These are phyloP conservation scores for Cephalopholis sonnerati DNA, from an alignment of 2,113 vertebrate genomes.

Conservation along the genomic window DNA sequence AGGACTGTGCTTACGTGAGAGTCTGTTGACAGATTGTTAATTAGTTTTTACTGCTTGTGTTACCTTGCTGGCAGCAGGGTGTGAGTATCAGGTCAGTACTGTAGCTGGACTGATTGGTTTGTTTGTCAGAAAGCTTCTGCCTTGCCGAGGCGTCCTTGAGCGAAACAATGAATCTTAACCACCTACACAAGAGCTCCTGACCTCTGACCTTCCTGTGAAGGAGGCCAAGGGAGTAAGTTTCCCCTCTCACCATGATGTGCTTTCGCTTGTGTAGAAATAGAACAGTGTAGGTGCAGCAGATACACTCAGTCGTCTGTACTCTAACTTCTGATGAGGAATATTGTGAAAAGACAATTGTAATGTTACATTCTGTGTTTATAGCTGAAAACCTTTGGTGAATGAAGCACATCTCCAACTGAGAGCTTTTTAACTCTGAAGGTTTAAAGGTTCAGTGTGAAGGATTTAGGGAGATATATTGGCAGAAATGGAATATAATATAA, in stretches of 20 bases:
- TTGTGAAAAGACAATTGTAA: not conserved
- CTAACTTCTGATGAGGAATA: not conserved
- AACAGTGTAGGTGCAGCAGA: not conserved
- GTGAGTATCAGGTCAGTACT: not conserved
- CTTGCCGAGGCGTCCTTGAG: constrained; percentile 2
- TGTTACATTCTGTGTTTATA: not conserved
- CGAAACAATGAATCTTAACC: constrained; percentile 7
- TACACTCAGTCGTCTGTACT: too few relatives aligned
- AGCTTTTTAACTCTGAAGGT: too few relatives aligned
- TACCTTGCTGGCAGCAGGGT: not conserved
- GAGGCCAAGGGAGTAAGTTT: not conserved
- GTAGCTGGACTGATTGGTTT: not conserved
- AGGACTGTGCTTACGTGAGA: too few relatives aligned
- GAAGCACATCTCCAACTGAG: too few relatives aligned
- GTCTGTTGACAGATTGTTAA: not conserved
- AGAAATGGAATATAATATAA: too few relatives aligned
- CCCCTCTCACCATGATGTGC: not conserved
- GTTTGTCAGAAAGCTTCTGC: not conserved
- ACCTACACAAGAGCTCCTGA: constrained; percentile 3
- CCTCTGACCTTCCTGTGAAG: constrained; percentile 17
- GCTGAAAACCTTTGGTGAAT: too few relatives aligned
- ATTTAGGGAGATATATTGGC: too few relatives aligned
- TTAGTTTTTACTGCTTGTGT: not conserved
- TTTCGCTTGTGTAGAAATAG: not conserved
- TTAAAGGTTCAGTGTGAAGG: too few relatives aligned